Evolutionary conservation across 2,797 vertebrate genomes (phyloP), one percentile per base, ranked within the genome.

Genomic region (Ceryle rudis): DNA sequence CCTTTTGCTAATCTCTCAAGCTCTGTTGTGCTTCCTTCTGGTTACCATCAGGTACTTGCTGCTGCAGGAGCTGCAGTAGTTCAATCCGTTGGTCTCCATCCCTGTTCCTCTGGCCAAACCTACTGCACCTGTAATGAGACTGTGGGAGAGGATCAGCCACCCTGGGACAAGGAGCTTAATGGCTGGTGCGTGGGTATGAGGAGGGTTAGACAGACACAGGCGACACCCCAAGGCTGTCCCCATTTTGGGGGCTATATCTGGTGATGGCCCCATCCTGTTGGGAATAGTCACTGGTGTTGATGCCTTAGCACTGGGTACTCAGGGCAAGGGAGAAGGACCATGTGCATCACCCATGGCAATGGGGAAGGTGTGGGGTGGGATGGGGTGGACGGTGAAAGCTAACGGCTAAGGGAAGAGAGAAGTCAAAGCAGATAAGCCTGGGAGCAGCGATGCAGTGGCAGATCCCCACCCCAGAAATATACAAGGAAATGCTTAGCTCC

Each of bases 321-420:
- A 26, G 39, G 20, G 13, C 14, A 23, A 88, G 49, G 35, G 33
- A 64, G 65, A 70, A 67, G 35, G 16, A 35, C 37, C 25, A 9
- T 0, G 1, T 0, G 0, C 31, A 14, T 70, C 3, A 0, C 25
- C 28, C 0, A 0, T 39, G 64, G 21, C 22, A 1, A 1, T 74
- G 72, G 39, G 26, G 37, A 37, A 39, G n/a, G 21, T 2, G 0
- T 73, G 51, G 33, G n/a, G 55, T 58, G 55, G 14, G 4, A 1
- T 80, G 33, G 21, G 37, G 8, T 62, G n/a, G 25, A 10, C 41
- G 55, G 18, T 65, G 57, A 74, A 66, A 71, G 8, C 18, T 2
- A 1, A n/a, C 72, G 28, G 42, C 57, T 69, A 2, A 14, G 26
- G 37, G n/a, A 71, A 74, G 33, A 60, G 28, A 80, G 31, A 65